These are phyloP conservation scores for Drosophila orosa DNA, from an alignment of 1,140 invertebrate species.

Conservation along the genomic window DNA sequence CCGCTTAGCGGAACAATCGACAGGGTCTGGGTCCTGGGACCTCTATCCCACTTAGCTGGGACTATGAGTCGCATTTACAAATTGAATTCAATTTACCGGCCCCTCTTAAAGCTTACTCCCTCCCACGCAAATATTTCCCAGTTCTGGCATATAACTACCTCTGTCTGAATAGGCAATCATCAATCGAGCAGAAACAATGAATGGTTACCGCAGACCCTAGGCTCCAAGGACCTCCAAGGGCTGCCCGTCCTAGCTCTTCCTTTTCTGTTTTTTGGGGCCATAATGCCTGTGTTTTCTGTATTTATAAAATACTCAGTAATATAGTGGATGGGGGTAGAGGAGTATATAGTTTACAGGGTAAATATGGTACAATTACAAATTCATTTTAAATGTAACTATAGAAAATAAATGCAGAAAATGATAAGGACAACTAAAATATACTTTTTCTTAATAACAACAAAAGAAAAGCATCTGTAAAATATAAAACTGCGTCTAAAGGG, in stretches of 20 bases:
- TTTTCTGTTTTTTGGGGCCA: slow-evolving; percentile 1
- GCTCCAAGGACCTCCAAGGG: slow-evolving; percentile 16
- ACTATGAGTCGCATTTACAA: slow-evolving; percentile 24
- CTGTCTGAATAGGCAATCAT: slow-evolving; percentile 49
- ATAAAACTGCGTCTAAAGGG: too few relatives aligned
- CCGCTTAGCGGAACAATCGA: slow-evolving; percentile 30
- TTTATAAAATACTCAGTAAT: slow-evolving; percentile 6
- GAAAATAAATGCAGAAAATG: background rate
- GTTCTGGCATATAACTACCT: slow-evolving; percentile 28
- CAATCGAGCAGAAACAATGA: slow-evolving; percentile 55
- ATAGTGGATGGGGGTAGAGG: background rate
- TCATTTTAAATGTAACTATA: background rate
- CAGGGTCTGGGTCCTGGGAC: slow-evolving; percentile 5
- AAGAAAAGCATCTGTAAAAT: background rate
- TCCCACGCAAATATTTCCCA: background rate
- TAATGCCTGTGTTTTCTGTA: slow-evolving; percentile 16
- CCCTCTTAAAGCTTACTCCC: slow-evolving; percentile 1
- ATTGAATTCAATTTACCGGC: slow-evolving; percentile 38
- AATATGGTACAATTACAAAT: background rate
- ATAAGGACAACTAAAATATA: background rate
- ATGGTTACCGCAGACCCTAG: slow-evolving; percentile 35
- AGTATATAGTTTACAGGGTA: background rate
- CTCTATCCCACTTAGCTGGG: slow-evolving; percentile 14
- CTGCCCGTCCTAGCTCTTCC: background rate
- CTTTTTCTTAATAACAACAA: background rate